Evolutionary conservation across 2,797 vertebrate species (phyloP), one percentile per base, ranked within the genome.

Genomic region (Falco berigora): DNA sequence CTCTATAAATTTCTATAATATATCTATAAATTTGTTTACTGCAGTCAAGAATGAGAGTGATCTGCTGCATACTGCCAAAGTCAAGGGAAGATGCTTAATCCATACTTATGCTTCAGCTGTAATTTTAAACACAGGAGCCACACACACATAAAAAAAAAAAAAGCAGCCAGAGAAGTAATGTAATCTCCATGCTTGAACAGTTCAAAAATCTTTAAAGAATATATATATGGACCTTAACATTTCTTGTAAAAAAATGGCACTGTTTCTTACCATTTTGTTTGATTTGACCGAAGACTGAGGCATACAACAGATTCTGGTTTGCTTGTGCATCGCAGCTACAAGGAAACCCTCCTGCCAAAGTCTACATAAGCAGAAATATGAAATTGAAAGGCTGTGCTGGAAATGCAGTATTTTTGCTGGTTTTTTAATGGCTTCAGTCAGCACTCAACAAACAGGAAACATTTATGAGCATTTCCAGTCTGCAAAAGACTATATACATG

Each of bases 131-230:
- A 92, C 8, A 92, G 87, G 79, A 94, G 42, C 34, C 68, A 91
- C 82, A 89, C 40, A 40, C 40, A 40, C 40, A 40, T 14, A 5
- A 12, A 14, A 14, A 40, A 40, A 40, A 58, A 94, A 96, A 96
- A 95, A 96, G 94, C 64, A 88, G 86, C 55, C 84, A 93, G 59
- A 93, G 74, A 95, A 90, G 16, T 71, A 91, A 90, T 61, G 9
- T 23, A 92, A 86, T 86, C 53, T 83, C 52, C 52, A 59, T 50
- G n/a, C 20, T 68, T 86, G 88, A 94, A 47, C 7, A 75, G 32
- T 68, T 47, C 15, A 86, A 78, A 89, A 86, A 88, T 72, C 84
- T 96, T 68, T 71, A 82, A 69, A 61, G 53, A 86, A 92, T 90
- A 77, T 16, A 77, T 16, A 84, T 10, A 84, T 3, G 23, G 55